Base-by-base conservation (phyloP, 2,888 invertebrate genomes). In the Gymnosoma rotundatum region DNA sequence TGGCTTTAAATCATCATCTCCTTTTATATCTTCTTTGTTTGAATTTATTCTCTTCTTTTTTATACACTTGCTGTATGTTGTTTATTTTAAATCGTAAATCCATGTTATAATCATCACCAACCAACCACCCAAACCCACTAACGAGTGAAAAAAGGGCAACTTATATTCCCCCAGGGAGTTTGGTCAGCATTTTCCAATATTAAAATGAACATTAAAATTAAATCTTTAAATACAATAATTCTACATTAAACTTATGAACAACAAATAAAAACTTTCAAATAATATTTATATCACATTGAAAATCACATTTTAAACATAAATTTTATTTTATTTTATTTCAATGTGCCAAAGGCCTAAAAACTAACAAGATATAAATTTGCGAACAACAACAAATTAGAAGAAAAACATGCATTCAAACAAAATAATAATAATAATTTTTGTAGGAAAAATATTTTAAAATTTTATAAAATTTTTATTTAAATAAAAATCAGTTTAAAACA, bases 51-150 rank as follows among this genome's bases (percentile, higher is more conserved):
- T 9, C 25, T n/a, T 8, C 63, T 54, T n/a, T 14, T n/a, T 12
- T 58, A 50, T 50, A 32, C 20, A 52, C n/a, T 52, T 52, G 20
- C 18, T 52, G 36, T 66, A 6, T 32, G n/a, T 56, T 75, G 45
- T 70, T 75, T 58, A 20, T 61, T 83, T 83, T 74, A 64, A 78
- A 83, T 78, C 83, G 78, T 83, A 83, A 83, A 83, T 83, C 83
- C 70, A 58, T 83, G 74, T 74, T 78, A 70, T 78, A 83, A 83
- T 83, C 78, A 78, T 83, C 58, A 58, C 64, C 58, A 50, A 81
- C 38, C 38, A n/a, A n/a, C n/a, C n/a, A n/a, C n/a, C n/a, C n/a
- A n/a, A n/a, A n/a, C n/a, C 70, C 20, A 14, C 56, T 54, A 42
- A 50, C 7, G 64, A 36, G 25, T 36, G 52, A 72, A 10, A 69